These are phyloP conservation scores for Sebastes miniatus DNA, from an alignment of 2,797 vertebrate species.

Conservation along the genomic window DNA sequence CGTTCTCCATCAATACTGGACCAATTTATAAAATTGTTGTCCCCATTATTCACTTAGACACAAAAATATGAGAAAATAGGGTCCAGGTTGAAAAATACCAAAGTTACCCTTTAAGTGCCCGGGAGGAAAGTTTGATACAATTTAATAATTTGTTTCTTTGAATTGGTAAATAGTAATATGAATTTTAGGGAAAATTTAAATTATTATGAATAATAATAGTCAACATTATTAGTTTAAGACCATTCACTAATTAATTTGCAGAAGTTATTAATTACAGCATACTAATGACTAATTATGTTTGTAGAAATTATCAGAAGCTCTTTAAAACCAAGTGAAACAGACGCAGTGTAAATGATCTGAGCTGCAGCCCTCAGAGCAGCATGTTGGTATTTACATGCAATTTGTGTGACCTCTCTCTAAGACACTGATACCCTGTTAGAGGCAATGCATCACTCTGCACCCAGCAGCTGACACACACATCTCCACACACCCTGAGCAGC, in stretches of 20 bases:
- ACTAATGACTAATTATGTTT: background rate
- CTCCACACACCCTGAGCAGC: slow-evolving; percentile 26
- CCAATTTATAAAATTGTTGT: too few relatives aligned
- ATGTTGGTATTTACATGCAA: slow-evolving; percentile 35
- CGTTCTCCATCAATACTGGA: too few relatives aligned
- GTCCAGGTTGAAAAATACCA: too few relatives aligned
- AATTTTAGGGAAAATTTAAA: background rate
- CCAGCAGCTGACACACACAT: slow-evolving; percentile 55
- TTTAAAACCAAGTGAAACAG: slow-evolving; percentile 1
- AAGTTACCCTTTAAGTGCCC: too few relatives aligned
- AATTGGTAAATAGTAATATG: background rate
- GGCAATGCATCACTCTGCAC: slow-evolving; percentile 51
- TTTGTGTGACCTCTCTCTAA: slow-evolving; percentile 48
- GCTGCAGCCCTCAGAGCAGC: background rate
- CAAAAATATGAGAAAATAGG: too few relatives aligned
- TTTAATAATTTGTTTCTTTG: background rate
- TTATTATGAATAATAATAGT: too few relatives aligned
- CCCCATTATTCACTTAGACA: too few relatives aligned
- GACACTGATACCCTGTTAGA: slow-evolving; percentile 56
- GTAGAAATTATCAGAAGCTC: background rate
- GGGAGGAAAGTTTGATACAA: background rate
- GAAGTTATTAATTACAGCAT: background rate
- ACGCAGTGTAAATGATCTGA: slow-evolving; percentile 5
- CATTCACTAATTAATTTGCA: background rate
- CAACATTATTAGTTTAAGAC: background rate